Base-by-base conservation (phyloP, 2,113 vertebrate species). In the Seriola quinqueradiata region DNA sequence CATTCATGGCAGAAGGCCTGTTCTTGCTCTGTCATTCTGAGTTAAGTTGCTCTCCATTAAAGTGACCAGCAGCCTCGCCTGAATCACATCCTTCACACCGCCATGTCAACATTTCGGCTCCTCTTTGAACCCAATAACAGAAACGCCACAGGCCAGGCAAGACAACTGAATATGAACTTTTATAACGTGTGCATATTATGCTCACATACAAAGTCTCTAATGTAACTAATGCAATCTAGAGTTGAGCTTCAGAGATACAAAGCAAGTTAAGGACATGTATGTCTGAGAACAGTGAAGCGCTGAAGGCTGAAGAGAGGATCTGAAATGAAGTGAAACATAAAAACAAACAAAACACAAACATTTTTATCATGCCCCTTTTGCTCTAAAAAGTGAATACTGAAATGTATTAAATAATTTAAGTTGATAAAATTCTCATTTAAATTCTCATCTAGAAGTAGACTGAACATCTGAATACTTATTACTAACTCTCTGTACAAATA, bases 331-430 rank as follows among this genome's bases (percentile, higher is more conserved):
- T 65, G 16, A 76, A 34, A 68, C 50, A 77, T 28, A 28, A 28
- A 3, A 54, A 46, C 13, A 38, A 28, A 70, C 1, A 6, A 67
- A 55, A 63, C 23, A 61, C 21, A 55, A 83, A 83, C 28, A 50
- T 69, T 52, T 60, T 54, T 17, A 58, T 75, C 25, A 77, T 48
- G 50, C 48, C 66, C 68, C 50, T 0, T 52, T 60, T 52, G 54
- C 79, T 67, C 42, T 67, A 42, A 85, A 81, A 84, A 48, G 65
- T 64, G 36, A 94, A 93, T 90, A 94, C 90, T 93, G 93, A 90
- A 87, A 78, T 68, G 65, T 57, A 78, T 77, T 76, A 70, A 87
- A 89, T 87, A 72, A 83, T 71, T 86, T 83, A 84, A 75, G 17
- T 68, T 50, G 14, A 75, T 75, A 85, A 89, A 75, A 87, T 75